A percentile compares a stretch with the other conserved stretches of the same genome.
phyloP scores from a whole-genome alignment of 2,113 vertebrate genomes.

The rat (Rattus norvegicus) region GRCr8 NC_086026.1:118840001-118840500 shows the following conservation, averaged over 20 bases:
- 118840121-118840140: constrained; percentile 25
- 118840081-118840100: neutral
- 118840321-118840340: neutral
- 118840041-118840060: neutral
- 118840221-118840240: neutral
- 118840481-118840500: too few relatives aligned
- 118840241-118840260: neutral
- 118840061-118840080: neutral
- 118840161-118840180: neutral
- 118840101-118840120: neutral
- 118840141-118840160: neutral
- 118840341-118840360: neutral
- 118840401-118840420: neutral
- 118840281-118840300: neutral
- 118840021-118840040: neutral
- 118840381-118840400: neutral
- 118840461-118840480: too few relatives aligned
- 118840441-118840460: too few relatives aligned
- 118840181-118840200: neutral
- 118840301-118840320: neutral
- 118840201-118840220: neutral
- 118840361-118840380: neutral
- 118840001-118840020: neutral
- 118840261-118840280: neutral
- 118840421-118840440: neutral